phyloP scores from a whole-genome alignment of 2,113 vertebrate species.

The Plecturocebus donacophilus region DNA sequence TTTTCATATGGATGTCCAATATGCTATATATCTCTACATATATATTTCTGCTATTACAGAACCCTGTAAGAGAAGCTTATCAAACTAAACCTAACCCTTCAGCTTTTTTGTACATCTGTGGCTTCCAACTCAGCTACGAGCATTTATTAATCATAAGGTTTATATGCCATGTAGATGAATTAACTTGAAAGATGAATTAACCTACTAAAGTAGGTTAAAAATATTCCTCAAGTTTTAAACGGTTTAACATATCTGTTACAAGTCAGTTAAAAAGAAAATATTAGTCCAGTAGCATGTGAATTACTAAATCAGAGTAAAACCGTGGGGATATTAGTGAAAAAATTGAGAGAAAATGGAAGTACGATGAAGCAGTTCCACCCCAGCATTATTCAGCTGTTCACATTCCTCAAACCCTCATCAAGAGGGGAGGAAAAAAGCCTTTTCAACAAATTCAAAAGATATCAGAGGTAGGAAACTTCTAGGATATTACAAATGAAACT shows the following conservation, averaged over 20 bases:
- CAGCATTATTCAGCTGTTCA: neutral
- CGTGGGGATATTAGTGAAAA: neutral
- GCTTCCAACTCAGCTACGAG: neutral
- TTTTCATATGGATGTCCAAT: neutral
- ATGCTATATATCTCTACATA: neutral
- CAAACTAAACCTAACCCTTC: neutral
- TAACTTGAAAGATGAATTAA: slow-evolving; percentile 2
- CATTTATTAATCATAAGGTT: neutral
- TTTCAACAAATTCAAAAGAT: slow-evolving; percentile 5
- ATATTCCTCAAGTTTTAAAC: neutral
- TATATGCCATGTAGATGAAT: neutral
- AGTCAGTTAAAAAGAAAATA: neutral
- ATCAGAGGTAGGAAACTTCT: neutral
- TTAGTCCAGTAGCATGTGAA: neutral
- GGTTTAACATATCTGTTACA: neutral
- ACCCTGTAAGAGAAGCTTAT: neutral
- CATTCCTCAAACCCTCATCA: neutral
- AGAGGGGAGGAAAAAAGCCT: no score
- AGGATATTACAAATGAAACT: neutral
- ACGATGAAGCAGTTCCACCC: neutral
- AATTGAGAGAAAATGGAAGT: neutral
- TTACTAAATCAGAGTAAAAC: slow-evolving; percentile 6
- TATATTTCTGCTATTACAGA: neutral
- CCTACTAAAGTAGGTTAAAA: neutral
- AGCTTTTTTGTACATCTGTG: neutral